Percentiles rank a stretch among this genome's conserved stretches.
These are phyloP conservation scores for Proctacanthus coquilletti DNA, from an alignment of 1,140 invertebrate species.

Conservation along the genomic window DNA sequence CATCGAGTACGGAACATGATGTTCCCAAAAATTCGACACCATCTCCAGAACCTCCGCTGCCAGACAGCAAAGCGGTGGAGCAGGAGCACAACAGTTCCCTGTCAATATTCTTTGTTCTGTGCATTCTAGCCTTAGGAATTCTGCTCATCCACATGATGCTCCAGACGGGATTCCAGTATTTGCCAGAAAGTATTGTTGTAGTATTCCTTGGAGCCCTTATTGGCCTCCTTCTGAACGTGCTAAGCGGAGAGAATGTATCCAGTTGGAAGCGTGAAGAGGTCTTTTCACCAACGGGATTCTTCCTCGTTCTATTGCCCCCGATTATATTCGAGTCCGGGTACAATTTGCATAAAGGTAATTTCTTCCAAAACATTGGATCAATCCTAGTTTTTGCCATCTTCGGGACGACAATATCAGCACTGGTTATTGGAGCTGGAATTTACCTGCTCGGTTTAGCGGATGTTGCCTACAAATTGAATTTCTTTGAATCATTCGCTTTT, in stretches of 20 bases:
- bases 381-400: conserved; percentile 92
- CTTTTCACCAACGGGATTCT: conserved; percentile 94
- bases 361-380: conserved; percentile 95
- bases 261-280: conserved; percentile 95
- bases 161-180: conserved; percentile 88
- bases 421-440: conserved; percentile 79
- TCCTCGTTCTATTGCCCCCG: conserved; percentile 88
- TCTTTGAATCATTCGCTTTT: conserved; percentile 97
- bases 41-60: conserved; percentile 21
- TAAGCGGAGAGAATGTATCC: conserved; percentile 77
- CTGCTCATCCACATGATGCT: conserved; percentile 88
- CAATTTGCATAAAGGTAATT: conserved; percentile 97
- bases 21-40: conserved; percentile 8
- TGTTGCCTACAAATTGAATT: conserved; percentile 63
- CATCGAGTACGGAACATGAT: no score
- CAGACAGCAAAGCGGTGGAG: conserved; percentile 73
- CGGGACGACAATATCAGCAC: conserved; percentile 89
- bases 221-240: conserved; percentile 77
- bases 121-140: conserved; percentile 83
- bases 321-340: conserved; percentile 99
- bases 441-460: conserved; percentile 82
- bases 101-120: conserved; percentile 91
- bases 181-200: conserved; percentile 95
- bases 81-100: conserved; percentile 93
- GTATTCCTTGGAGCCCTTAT: conserved; percentile 88